Conservation (phyloP, 2,113 vertebrate species). For the Solea solea region DNA sequence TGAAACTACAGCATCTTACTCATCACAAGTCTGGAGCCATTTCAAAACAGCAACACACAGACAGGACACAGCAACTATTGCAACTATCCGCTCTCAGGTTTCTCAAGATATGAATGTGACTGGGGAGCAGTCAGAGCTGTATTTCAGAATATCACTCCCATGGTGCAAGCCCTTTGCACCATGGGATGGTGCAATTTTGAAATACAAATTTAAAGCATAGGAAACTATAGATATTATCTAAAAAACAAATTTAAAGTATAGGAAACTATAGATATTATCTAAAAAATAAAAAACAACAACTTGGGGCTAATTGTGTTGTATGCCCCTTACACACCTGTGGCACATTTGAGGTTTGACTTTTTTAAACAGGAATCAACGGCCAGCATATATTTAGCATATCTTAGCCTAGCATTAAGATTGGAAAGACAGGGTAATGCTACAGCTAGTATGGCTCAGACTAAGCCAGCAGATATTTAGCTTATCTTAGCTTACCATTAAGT, state of each 20-base stretch:
- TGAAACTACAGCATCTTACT: constrained; percentile 16
- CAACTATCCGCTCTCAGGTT: constrained; percentile 51
- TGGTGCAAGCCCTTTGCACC: not conserved
- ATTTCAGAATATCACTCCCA: constrained; percentile 45
- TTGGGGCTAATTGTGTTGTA: not conserved
- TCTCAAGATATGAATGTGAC: constrained; percentile 41
- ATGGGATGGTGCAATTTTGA: not conserved
- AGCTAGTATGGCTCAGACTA: too few species aligned
- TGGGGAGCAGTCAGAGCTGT: not conserved
- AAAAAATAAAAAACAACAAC: not conserved
- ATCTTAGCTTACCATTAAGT: too few species aligned
- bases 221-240: not conserved
- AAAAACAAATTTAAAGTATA: too few species aligned
- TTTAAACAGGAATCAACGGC: too few species aligned
- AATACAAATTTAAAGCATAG: not conserved
- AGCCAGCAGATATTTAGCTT: too few species aligned
- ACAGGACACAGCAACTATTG: not conserved
- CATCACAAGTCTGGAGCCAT: not conserved
- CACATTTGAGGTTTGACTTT: too few species aligned
- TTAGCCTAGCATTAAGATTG: too few species aligned
- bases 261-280: not conserved
- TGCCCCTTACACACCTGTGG: too few species aligned
- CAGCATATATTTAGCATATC: too few species aligned
- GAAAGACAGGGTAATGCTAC: too few species aligned
- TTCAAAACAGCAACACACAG: constrained; percentile 4